Evolutionary conservation across 2,888 invertebrate genomes (phyloP).

Genomic region (Eumerus sabulonum): DNA sequence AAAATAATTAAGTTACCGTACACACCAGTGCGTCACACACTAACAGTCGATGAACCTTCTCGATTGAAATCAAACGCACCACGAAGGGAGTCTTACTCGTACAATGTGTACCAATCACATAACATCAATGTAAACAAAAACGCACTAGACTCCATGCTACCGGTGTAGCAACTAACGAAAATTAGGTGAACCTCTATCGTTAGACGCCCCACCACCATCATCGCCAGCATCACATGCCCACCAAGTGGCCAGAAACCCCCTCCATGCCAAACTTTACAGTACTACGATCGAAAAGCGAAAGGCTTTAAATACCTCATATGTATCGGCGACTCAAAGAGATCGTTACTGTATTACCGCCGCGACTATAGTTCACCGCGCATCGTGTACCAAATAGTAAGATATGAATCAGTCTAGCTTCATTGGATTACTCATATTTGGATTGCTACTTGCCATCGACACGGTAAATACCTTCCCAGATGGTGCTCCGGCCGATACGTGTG

Average conservation of each 20-base stretch:
- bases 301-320: conserved; percentile 65
- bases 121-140: conserved; percentile 61
- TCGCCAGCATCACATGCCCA: neutral
- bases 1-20: conserved; percentile 8
- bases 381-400: conserved; percentile 42
- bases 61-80: neutral
- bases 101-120: conserved; percentile 3
- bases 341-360: conserved; percentile 46
- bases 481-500: conserved; percentile 89
- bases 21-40: conserved; percentile 13
- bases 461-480: conserved; percentile 86
- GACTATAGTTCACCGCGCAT: conserved; percentile 45
- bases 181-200: conserved; percentile 63
- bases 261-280: conserved; percentile 12
- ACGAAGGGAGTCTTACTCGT: conserved; percentile 41
- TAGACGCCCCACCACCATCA: conserved; percentile 48
- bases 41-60: conserved; percentile 30
- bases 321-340: conserved; percentile 58
- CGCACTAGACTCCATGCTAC: conserved; percentile 34
- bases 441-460: conserved; percentile 76
- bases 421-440: conserved; percentile 74
- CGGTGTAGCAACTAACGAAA: conserved; percentile 43
- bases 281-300: conserved; percentile 34
- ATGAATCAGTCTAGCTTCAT: conserved; percentile 65
- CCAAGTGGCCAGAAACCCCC: conserved; percentile 58